phyloP scores from a whole-genome alignment of 2,888 invertebrate genomes.

The Aricia artaxerxes region DNA sequence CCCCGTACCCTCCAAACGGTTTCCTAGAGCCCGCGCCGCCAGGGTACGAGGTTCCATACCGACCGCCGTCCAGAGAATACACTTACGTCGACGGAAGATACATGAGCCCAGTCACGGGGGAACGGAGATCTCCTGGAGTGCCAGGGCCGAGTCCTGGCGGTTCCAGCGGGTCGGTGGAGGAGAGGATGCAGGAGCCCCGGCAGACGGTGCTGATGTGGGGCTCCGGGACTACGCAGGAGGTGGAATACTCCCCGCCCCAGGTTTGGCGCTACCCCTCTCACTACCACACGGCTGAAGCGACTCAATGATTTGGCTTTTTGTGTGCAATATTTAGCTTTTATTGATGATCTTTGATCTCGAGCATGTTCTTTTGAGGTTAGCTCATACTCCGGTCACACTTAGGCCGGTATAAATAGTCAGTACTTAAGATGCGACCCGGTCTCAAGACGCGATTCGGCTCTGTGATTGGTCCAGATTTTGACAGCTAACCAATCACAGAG shows the following conservation, averaged over 20 bases:
- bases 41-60: constrained; percentile 81
- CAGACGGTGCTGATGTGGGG: constrained; percentile 98
- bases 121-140: constrained; percentile 82
- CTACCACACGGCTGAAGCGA: constrained; percentile 77
- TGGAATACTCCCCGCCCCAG: constrained; percentile 76
- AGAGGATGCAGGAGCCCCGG: constrained; percentile 82
- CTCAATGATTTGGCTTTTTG: constrained; percentile 60
- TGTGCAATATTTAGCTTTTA: constrained; percentile 43
- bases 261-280: constrained; percentile 78
- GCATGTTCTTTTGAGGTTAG: not conserved
- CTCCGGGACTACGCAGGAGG: constrained; percentile 73
- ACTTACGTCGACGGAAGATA: constrained; percentile 80
- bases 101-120: constrained; percentile 82
- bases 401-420: no score
- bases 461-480: no score
- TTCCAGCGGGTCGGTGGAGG: constrained; percentile 69
- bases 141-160: constrained; percentile 74
- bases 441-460: no score
- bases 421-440: no score
- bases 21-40: constrained; percentile 88
- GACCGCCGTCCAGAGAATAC: constrained; percentile 81
- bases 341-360: constrained; percentile 9
- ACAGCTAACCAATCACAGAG: no score
- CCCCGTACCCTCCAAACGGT: constrained; percentile 89
- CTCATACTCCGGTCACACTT: not conserved